These are phyloP conservation scores for Sinocyclocheilus rhinocerous DNA, from an alignment of 2,113 vertebrate species.

Conservation along the genomic window DNA sequence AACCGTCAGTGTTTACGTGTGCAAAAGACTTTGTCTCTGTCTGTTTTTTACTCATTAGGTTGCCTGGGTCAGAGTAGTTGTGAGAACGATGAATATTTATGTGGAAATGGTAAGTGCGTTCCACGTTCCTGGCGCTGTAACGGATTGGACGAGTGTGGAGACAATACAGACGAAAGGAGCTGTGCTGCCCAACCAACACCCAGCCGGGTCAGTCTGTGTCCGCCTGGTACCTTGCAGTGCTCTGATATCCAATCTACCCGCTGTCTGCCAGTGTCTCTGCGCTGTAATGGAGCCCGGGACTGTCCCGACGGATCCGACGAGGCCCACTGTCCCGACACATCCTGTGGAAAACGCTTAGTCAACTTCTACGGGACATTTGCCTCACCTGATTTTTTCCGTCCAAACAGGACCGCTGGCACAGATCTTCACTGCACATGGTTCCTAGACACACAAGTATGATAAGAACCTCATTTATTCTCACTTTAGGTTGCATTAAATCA, in stretches of 20 bases:
- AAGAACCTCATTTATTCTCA: not conserved
- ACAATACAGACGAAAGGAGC: conserved; percentile 85
- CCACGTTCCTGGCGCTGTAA: conserved; percentile 92
- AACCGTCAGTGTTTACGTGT: not conserved
- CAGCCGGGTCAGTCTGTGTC: conserved; percentile 80
- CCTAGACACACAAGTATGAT: conserved; percentile 83
- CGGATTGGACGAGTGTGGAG: conserved; percentile 90
- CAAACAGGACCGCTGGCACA: conserved; percentile 70
- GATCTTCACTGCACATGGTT: conserved; percentile 90
- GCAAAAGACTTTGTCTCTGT: not conserved
- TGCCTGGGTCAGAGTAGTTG: conserved; percentile 88
- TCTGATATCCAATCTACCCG: conserved; percentile 82
- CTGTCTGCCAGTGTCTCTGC: conserved; percentile 80
- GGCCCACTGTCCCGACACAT: conserved; percentile 86
- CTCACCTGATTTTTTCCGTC: conserved; percentile 88
- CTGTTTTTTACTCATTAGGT: conserved; percentile 70
- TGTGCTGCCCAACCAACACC: conserved; percentile 83
- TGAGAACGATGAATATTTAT: conserved; percentile 89
- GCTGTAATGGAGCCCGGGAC: conserved; percentile 84
- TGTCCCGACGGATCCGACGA: conserved; percentile 87
- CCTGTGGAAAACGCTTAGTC: conserved; percentile 86
- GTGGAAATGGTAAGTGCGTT: conserved; percentile 92
- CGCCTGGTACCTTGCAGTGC: conserved; percentile 83
- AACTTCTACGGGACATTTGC: conserved; percentile 97
- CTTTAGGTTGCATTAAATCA: not conserved